phyloP scores from a whole-genome alignment of 2,797 vertebrate genomes.

The Decapterus maruadsi region DNA sequence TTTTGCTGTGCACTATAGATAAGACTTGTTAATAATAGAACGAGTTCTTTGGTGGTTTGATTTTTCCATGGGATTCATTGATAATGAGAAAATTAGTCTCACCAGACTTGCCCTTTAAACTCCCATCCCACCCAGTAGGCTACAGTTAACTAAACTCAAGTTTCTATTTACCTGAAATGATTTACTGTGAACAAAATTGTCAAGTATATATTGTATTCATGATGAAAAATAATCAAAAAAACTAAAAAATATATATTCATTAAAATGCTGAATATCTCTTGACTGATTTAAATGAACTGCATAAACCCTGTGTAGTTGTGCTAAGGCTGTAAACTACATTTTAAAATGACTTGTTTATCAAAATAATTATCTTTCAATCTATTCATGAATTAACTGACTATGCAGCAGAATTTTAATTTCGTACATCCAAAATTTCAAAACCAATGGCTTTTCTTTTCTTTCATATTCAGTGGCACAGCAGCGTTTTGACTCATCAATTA shows the following conservation, averaged over 20 bases:
- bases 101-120: not conserved
- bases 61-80: constrained; percentile 1
- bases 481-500: not conserved
- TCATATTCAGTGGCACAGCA: not conserved
- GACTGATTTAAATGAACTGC: too few species aligned
- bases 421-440: not conserved
- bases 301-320: too few species aligned
- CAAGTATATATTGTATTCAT: too few species aligned
- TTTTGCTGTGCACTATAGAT: not conserved
- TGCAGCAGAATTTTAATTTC: not conserved
- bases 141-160: not conserved
- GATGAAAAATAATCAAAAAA: too few species aligned
- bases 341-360: not conserved
- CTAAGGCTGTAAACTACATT: too few species aligned
- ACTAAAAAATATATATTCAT: too few species aligned
- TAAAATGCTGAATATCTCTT: too few species aligned
- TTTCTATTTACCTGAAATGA: not conserved
- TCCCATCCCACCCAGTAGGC: not conserved
- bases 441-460: not conserved
- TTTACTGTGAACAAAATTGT: too few species aligned
- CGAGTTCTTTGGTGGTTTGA: not conserved
- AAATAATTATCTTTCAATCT: not conserved
- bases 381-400: not conserved
- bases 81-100: not conserved
- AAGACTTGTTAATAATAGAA: not conserved